Evolutionary conservation across 2,797 vertebrate species (phyloP).

Genomic region (Iguana delicatissima): DNA sequence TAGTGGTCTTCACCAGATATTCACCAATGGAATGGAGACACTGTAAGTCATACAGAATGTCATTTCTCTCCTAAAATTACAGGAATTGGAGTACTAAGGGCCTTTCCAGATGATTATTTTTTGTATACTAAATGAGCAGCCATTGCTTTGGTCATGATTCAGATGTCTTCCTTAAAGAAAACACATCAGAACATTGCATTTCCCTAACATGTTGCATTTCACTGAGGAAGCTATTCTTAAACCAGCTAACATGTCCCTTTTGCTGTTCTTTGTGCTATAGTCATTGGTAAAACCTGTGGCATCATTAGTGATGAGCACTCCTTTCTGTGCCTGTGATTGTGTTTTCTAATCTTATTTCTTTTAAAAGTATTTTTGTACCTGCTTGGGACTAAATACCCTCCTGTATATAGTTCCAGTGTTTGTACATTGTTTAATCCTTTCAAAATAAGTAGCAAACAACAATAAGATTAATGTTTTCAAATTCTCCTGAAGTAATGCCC

Average conservation of each 20-base stretch:
- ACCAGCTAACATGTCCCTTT: neutral
- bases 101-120: conserved; percentile 38
- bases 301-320: neutral
- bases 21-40: conserved; percentile 49
- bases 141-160: neutral
- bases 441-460: neutral
- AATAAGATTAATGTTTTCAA: neutral
- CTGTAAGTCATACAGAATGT: conserved; percentile 44
- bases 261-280: neutral
- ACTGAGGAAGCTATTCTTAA: neutral
- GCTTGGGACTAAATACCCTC: neutral
- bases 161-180: neutral
- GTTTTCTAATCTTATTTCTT: neutral
- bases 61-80: conserved; percentile 4
- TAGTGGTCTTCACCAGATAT: conserved; percentile 47
- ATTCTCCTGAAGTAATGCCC: neutral
- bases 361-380: neutral
- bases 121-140: neutral
- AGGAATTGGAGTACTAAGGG: conserved; percentile 2
- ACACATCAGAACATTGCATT: neutral
- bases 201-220: neutral
- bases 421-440: neutral
- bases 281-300: neutral
- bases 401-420: neutral
- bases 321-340: neutral